Evolutionary conservation across 2,888 invertebrate genomes (phyloP), one percentile per base, ranked within the genome.

Genomic region (Amblyjoppa proteus): DNA sequence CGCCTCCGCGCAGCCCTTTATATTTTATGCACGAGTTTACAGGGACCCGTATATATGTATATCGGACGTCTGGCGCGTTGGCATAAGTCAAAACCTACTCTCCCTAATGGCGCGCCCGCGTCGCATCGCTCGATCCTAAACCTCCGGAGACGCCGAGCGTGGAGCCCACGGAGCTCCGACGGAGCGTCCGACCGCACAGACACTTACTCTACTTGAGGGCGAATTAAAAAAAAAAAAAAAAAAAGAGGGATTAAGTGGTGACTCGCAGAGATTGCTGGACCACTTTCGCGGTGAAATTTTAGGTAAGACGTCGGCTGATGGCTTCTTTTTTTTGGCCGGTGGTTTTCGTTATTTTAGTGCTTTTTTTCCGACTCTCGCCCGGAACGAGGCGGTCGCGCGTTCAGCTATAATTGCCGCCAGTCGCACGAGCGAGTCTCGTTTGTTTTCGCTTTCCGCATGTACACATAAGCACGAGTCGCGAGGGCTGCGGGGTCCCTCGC

Each of bases 51-150:
- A 3, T 49, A 49, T 49, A 49, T 4, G 4, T 49, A 49, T 16
- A 91, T 91, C 91, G 91, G 89, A 84, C 90, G 89, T 89, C 90
- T 89, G 89, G 90, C 86, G 89, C 90, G 90, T 88, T 88, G 91
- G 90, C 91, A 91, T 92, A 93, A 93, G 93, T 93, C 93, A 93
- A 92, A 93, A 93, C 90, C 92, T 92, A 93, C 93, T 93, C 92
- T 93, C 89, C 92, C 91, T 93, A 93, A 93, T 93, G 92, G 93
- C 89, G 88, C 89, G 84, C 82, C 83, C 74, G 70, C 86, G 82
- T 84, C 83, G 41, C 56, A 61, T 79, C 45, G 80, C 64, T 81
- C 68, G 80, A 77, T 74, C 64, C 84, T 78, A 78, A 83, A 83
- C 86, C 86, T 83, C 86, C 56, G 74, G 86, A 86, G 86, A 83